phyloP scores from a whole-genome alignment of 2,797 vertebrate genomes.

The Sibirionetta formosa region DNA sequence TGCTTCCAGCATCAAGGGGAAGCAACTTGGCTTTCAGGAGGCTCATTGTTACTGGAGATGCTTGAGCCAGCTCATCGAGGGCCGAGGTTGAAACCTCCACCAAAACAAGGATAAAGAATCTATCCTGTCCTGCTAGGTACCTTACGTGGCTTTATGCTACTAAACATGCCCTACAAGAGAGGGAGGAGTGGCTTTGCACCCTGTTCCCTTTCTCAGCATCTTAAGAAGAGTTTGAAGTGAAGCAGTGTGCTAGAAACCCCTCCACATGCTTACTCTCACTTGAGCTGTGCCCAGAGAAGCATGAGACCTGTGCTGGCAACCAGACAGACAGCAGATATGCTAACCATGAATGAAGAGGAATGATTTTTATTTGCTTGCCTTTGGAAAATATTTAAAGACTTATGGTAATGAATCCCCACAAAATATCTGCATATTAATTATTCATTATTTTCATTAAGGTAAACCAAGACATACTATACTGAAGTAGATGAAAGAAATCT shows the following conservation, averaged over 20 bases:
- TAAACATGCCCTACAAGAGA: not conserved
- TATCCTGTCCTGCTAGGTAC: not conserved
- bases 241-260: rapidly evolving
- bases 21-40: not conserved
- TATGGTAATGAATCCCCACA: not conserved
- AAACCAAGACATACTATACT: not conserved
- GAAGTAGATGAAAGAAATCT: not conserved
- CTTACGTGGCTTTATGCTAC: not conserved
- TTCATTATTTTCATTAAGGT: conserved; percentile 1
- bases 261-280: not conserved
- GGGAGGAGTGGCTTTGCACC: not conserved
- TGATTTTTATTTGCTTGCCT: not conserved
- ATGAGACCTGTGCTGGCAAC: not conserved
- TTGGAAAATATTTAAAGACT: not conserved
- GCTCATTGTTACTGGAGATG: not conserved
- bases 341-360: not conserved
- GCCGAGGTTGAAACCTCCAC: not conserved
- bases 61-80: not conserved
- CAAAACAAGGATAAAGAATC: not conserved
- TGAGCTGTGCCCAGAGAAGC: not conserved
- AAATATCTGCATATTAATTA: not conserved
- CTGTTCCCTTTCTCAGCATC: not conserved
- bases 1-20: not conserved
- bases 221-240: not conserved
- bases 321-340: not conserved